These are phyloP conservation scores for Brachymystax lenok DNA, from an alignment of 2,797 vertebrate species.

Conservation along the genomic window DNA sequence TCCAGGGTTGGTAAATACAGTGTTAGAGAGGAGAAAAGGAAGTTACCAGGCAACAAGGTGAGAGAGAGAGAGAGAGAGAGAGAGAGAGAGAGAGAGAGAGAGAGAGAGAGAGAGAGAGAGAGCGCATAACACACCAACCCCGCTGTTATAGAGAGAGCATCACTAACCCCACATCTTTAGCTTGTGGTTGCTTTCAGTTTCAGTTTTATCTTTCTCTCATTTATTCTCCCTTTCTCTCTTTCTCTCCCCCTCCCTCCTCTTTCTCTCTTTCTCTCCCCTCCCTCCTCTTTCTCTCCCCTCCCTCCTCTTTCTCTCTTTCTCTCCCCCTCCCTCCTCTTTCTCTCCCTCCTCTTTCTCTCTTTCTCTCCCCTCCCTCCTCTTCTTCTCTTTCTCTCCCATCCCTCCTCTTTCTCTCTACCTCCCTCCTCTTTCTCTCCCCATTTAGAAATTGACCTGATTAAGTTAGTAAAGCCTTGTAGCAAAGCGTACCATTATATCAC, in stretches of 20 bases:
- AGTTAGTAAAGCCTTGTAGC: neutral
- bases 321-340: too few relatives aligned
- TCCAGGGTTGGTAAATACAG: constrained; percentile 43
- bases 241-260: neutral
- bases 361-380: too few relatives aligned
- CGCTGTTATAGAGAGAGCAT: constrained; percentile 29
- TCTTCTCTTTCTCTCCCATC: too few relatives aligned
- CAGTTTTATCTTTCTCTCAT: constrained; percentile 49
- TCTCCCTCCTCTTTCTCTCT: too few relatives aligned
- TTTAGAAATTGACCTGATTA: neutral
- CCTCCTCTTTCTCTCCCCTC: neutral
- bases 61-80: neutral
- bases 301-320: too few relatives aligned
- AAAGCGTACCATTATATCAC: neutral
- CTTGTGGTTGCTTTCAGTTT: constrained; percentile 65
- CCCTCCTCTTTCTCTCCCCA: constrained; percentile 17
- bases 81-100: too few relatives aligned
- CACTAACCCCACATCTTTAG: constrained; percentile 60
- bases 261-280: neutral
- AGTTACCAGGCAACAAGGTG: constrained; percentile 31
- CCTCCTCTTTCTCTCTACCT: too few relatives aligned
- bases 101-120: too few relatives aligned
- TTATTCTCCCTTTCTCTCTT: constrained; percentile 26
- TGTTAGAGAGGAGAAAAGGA: constrained; percentile 33
- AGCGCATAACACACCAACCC: too few relatives aligned